Conservation (phyloP, 2,888 invertebrate genomes). For the Aporophyla nigra region DNA sequence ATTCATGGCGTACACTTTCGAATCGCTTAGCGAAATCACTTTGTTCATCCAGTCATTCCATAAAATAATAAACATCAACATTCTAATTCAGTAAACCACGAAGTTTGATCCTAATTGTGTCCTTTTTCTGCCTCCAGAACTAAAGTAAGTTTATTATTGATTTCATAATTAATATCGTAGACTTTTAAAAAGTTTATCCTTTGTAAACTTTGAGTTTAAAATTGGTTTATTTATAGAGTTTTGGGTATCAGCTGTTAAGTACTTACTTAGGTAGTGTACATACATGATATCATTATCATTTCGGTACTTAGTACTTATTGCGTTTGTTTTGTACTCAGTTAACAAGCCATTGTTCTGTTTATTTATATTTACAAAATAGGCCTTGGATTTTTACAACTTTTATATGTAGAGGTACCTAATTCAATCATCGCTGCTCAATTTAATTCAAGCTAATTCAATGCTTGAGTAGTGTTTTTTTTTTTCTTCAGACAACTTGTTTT, state of each 20-base stretch:
- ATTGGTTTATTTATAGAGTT: conserved; percentile 3
- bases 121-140: background rate
- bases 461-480: too few relatives aligned
- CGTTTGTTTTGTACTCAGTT: background rate
- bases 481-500: background rate
- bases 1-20: background rate
- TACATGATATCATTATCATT: background rate
- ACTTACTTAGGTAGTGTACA: background rate
- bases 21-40: background rate
- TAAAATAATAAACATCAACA: background rate
- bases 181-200: background rate
- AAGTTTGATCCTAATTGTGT: background rate
- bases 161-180: background rate
- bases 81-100: background rate
- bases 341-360: conserved; percentile 19
- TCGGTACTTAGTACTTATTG: background rate
- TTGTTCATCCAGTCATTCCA: background rate
- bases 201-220: background rate
- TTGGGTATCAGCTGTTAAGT: background rate
- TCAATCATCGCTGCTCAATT: too few relatives aligned
- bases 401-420: too few relatives aligned
- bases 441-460: too few relatives aligned
- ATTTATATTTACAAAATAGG: conserved; percentile 15
- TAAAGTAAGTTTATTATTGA: conserved; percentile 25
- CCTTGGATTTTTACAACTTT: background rate